Evolutionary conservation across 1,140 invertebrate species (phyloP).

Genomic region (Brachionus angularis): DNA sequence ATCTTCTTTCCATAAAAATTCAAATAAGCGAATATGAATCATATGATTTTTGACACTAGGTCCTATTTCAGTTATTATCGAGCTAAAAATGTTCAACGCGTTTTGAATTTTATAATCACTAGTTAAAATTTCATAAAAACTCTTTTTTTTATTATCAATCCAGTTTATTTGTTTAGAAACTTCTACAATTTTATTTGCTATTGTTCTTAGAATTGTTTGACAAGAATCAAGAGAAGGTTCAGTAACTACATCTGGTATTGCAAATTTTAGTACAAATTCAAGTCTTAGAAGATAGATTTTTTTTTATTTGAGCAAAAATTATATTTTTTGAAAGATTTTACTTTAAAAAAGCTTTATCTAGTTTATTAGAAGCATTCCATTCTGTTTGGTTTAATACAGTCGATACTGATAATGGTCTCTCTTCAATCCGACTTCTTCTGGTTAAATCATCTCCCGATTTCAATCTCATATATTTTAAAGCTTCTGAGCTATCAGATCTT

Average conservation of each 20-base stretch:
- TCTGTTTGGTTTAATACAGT: slow-evolving; percentile 5
- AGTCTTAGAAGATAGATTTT: slow-evolving; percentile 49
- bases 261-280: slow-evolving; percentile 54
- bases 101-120: slow-evolving; percentile 51
- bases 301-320: background rate
- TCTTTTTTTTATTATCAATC: slow-evolving; percentile 47
- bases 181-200: slow-evolving; percentile 51
- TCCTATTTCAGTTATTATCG: slow-evolving; percentile 52
- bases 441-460: slow-evolving; percentile 38
- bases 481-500: background rate
- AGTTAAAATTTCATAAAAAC: slow-evolving; percentile 49
- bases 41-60: slow-evolving; percentile 52
- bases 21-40: slow-evolving; percentile 56
- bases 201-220: slow-evolving; percentile 51
- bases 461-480: slow-evolving; percentile 6
- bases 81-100: slow-evolving; percentile 49
- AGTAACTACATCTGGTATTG: slow-evolving; percentile 54
- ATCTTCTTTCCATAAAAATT: slow-evolving; percentile 59
- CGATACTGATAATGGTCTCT: slow-evolving; percentile 33
- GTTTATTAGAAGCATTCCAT: slow-evolving; percentile 9
- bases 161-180: slow-evolving; percentile 40
- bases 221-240: slow-evolving; percentile 52
- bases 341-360: slow-evolving; percentile 12
- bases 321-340: slow-evolving; percentile 5
- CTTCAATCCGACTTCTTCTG: background rate